These are phyloP conservation scores for Syncerus caffer DNA, from an alignment of 2,797 vertebrate genomes.

Conservation along the genomic window DNA sequence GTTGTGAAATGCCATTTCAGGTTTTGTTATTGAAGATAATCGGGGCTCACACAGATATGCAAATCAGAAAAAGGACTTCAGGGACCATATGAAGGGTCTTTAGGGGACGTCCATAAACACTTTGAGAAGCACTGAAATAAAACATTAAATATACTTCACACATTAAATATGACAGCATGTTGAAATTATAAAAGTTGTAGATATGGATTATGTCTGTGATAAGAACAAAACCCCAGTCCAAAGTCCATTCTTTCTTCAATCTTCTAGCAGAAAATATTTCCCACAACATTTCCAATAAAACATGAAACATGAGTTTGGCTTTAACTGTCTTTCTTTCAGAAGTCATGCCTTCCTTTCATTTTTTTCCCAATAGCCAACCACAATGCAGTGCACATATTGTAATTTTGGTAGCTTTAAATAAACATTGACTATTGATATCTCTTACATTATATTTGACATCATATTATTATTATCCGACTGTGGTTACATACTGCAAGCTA, in stretches of 20 bases:
- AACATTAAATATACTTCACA: not conserved
- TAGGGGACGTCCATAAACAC: not conserved
- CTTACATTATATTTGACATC: not conserved
- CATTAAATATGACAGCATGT: not conserved
- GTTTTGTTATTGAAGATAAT: not conserved
- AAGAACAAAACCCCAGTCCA: not conserved
- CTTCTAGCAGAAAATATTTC: not conserved
- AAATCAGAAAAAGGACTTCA: not conserved
- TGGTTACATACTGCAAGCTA: not conserved
- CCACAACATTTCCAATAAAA: not conserved
- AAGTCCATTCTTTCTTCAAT: not conserved
- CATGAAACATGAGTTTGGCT: not conserved
- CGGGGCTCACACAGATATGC: not conserved
- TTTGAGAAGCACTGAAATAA: not conserved
- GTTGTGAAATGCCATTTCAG: not conserved
- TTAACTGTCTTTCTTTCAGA: not conserved
- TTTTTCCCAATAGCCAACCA: not conserved
- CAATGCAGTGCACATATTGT: not conserved
- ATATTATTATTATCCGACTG: not conserved
- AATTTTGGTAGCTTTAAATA: not conserved
- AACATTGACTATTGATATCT: not conserved
- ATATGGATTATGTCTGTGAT: not conserved
- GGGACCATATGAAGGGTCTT: not conserved
- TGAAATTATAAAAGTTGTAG: conserved; percentile 19
- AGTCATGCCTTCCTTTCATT: not conserved